Base-by-base conservation (phyloP, 2,888 invertebrate genomes). In the Cephus rjabovi region DNA sequence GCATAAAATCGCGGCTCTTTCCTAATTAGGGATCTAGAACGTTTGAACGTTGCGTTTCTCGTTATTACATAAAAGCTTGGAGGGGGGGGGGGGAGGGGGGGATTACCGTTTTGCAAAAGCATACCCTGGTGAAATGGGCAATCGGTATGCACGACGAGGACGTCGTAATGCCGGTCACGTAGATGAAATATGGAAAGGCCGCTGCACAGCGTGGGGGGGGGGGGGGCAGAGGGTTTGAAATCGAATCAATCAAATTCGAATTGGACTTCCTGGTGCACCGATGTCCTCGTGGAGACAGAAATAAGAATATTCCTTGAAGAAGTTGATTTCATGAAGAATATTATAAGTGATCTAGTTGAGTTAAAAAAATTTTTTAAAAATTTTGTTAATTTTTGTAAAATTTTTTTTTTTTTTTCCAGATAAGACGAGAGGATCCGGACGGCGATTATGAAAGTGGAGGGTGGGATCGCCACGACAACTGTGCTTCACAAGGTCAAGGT, bases 401-500 rank as follows among this genome's bases (percentile, higher is more conserved):
- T 40, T 40, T 15, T 40, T 15, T 30, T 30, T 30, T 30, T 30
- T 6, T 15, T 37, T 0, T 0, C 15, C 15, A 40, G 40, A 15
- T 4, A 40, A 40, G 40, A 40, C 15, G 1, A 15, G 68, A 68
- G 30, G 74, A 79, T 71, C 80, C 69, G 76, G 75, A 23, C 34
- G 33, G 79, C 81, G 85, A 89, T 85, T 79, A 90, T 90, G 91
- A 91, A 91, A 89, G 89, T 88, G 81, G 90, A 91, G 84, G 73
- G 81, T 79, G 80, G 81, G 80, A 85, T 84, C 79, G 84, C 86
- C 70, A 79, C 87, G 69, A 85, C 85, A 77, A 79, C 85, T n/a
- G 81, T 87, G 34, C 86, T 87, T 80, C 88, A 89, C 82, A 90
- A 89, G 84, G 87, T 90, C 84, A 91, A 90, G 86, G 89, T 91